phyloP scores from a whole-genome alignment of 1,140 invertebrate species.

The Oryctes rhinoceros region DNA sequence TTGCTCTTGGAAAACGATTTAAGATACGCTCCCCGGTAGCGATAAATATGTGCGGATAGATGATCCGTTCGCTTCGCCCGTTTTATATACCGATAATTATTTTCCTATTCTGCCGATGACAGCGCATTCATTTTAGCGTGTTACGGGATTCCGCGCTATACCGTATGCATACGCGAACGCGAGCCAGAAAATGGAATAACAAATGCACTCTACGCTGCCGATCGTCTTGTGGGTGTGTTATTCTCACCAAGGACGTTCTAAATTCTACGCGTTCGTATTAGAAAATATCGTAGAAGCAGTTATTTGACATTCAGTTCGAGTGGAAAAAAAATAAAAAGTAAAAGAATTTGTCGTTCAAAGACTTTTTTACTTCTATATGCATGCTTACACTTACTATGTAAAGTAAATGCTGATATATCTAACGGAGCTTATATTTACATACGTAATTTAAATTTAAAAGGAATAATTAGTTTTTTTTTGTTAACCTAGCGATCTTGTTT shows the following conservation, averaged over 20 bases:
- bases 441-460: not conserved
- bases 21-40: too few relatives aligned
- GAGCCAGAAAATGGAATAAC: not conserved
- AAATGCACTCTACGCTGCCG: not conserved
- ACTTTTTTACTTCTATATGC: not conserved
- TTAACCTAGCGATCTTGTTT: not conserved
- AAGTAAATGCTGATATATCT: not conserved
- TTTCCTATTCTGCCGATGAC: not conserved
- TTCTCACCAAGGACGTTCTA: not conserved
- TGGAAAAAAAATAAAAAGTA: not conserved
- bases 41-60: too few relatives aligned
- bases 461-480: too few relatives aligned
- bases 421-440: not conserved
- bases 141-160: constrained; percentile 6
- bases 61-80: not conserved
- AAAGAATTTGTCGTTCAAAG: not conserved
- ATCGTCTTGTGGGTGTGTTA: not conserved
- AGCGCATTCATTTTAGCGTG: not conserved
- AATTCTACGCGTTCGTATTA: not conserved
- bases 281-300: not conserved
- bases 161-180: not conserved
- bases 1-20: too few relatives aligned
- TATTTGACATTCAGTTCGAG: not conserved
- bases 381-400: not conserved
- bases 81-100: constrained; percentile 2